These are phyloP conservation scores for Leucoraja ocellata DNA, from an alignment of 2,797 vertebrate species.

Conservation along the genomic window DNA sequence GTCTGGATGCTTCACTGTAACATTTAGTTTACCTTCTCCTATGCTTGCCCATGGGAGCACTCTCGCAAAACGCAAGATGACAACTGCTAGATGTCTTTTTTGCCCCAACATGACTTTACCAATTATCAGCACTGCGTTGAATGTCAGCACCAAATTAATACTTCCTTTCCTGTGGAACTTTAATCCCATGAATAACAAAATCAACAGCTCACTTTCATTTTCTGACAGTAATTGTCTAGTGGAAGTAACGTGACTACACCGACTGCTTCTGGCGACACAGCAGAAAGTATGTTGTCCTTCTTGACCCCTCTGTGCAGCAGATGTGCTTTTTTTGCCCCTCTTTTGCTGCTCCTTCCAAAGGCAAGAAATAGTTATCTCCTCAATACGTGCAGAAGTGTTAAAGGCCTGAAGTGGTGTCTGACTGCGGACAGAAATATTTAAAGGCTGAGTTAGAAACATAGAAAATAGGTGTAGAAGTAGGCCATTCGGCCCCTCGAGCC, in stretches of 20 bases:
- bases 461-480: no score
- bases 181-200: neutral
- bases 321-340: neutral
- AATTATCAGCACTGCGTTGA: neutral
- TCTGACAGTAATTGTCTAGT: neutral
- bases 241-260: neutral
- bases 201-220: neutral
- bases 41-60: neutral
- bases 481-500: no score
- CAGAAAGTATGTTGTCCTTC: neutral
- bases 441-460: neutral
- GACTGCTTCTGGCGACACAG: no score
- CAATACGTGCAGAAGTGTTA: neutral
- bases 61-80: neutral
- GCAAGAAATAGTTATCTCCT: neutral
- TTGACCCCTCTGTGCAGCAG: neutral
- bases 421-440: neutral
- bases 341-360: neutral
- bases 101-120: neutral
- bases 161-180: neutral
- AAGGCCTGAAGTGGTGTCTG: neutral
- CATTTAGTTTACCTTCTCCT: neutral
- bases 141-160: neutral
- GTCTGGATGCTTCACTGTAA: neutral
- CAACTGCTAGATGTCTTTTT: neutral